Base-by-base conservation (phyloP, 2,888 invertebrate species). In the Drosophila suboccidentalis region DNA sequence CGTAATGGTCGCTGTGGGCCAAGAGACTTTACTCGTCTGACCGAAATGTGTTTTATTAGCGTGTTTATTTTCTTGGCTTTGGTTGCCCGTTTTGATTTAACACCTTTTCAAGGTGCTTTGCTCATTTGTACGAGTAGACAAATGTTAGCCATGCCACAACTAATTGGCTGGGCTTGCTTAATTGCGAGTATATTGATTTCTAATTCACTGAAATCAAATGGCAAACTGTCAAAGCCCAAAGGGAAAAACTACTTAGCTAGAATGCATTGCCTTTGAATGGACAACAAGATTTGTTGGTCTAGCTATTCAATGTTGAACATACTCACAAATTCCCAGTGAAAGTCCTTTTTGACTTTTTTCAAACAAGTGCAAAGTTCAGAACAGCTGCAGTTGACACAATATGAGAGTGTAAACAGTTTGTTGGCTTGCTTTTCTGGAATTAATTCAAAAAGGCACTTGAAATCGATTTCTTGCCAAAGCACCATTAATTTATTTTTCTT, bases 71-170 rank as follows among this genome's bases (percentile, higher is more conserved):
- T 60, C 46, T 72, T 74, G 55, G 67, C 32, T 43, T n/a, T 36
- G 39, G 44, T 46, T 47, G 49, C 49, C 39, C 53, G 75, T 80
- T 82, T 86, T 86, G 87, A 88, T 83, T 89, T 81, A 83, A 74
- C 89, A 79, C 84, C 70, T 83, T 61, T 66, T n/a, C 67, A 70
- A 46, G 65, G 68, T 74, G 71, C 61, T 68, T 59, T 54, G 39
- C 22, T 15, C 50, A 43, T 58, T 64, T 58, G 58, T 8, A 29
- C 8, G 29, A 8, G 29, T 38, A 43, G 26, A 29, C 44, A 29
- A 29, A 32, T 32, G n/a, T 15, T 49, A 4, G 47, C 10, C 49
- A 17, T 29, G 29, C 39, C 15, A 51, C 38, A 62, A 10, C 29
- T 38, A 47, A 29, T 46, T 39, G 51, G 8, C 10, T 29, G 6